These are phyloP conservation scores for Rhea americana DNA, from an alignment of 2,113 vertebrate species.

Conservation along the genomic window DNA sequence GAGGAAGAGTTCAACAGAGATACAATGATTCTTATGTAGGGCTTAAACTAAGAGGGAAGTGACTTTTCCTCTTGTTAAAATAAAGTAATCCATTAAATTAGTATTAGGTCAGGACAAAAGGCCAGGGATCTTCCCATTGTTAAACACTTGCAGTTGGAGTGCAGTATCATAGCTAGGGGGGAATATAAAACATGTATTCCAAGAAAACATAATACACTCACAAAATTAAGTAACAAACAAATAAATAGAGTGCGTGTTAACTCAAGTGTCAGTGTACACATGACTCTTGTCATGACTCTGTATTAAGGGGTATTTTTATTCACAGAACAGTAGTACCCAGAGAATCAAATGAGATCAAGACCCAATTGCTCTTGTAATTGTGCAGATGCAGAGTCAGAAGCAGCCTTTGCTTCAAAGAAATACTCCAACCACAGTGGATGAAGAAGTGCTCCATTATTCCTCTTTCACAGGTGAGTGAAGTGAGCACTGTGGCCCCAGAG, in stretches of 20 bases:
- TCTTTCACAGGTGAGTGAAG: neutral
- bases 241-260: neutral
- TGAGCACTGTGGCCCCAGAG: neutral
- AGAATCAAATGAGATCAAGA: neutral
- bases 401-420: neutral
- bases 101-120: conserved; percentile 53
- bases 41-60: conserved; percentile 26
- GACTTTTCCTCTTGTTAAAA: conserved; percentile 50
- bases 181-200: neutral
- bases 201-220: conserved; percentile 8
- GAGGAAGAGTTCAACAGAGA: conserved; percentile 9
- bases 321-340: neutral
- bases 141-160: conserved; percentile 22
- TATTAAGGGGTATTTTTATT: neutral
- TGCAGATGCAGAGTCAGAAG: neutral
- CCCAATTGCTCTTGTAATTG: neutral
- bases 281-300: neutral
- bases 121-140: conserved; percentile 27
- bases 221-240: conserved; percentile 7
- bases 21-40: neutral
- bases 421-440: neutral
- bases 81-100: conserved; percentile 11
- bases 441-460: neutral
- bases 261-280: neutral
- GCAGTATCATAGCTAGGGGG: neutral